Base-by-base conservation (phyloP, 2,888 invertebrate species). In the Scrobipalpa atriplicella region DNA sequence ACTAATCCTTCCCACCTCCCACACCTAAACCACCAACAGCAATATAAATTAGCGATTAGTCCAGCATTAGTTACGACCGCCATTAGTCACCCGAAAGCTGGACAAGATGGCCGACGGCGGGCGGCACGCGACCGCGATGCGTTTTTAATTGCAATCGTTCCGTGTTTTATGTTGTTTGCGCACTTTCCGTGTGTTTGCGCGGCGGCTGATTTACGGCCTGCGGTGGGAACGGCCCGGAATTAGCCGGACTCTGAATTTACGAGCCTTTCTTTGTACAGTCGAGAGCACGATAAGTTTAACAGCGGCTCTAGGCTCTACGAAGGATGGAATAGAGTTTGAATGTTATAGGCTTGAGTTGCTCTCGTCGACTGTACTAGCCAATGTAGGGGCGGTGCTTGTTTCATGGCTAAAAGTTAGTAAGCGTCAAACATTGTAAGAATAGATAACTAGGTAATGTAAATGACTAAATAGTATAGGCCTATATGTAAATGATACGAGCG, bases 71-170 rank as follows among this genome's bases (percentile, higher is more conserved):
- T 54, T 54, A 64, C 39, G 54, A 38, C 38, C 39, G 54, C 51
- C 62, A 68, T 68, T 68, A 66, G 63, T 66, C 66, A 64, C 65
- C 58, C n/a, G 47, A 36, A 62, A 66, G 61, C 63, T 71, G 75
- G 72, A 69, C 84, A 90, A 90, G 86, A 91, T 90, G 91, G 90
- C 91, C 16, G 58, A 36, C 36, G 58, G 80, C 75, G 71, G 73
- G 75, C 62, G 84, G 77, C 89, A 86, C 88, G 89, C 85, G 90
- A 83, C 86, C 87, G 73, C 76, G 89, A 90, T 90, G 90, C 90
- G 89, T 92, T 92, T 92, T 90, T 92, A 92, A 92, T 90, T 92
- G 91, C 90, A 91, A 92, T 91, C 90, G 89, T 92, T 90, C 84
- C 86, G 89, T 92, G 91, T 91, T 92, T 92, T 92, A 92, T 90